A percentile compares a stretch with the other conserved stretches of the same genome.
Evolutionary conservation across 2,888 invertebrate species (phyloP).

Genomic region (Drosophila colorata): DNA sequence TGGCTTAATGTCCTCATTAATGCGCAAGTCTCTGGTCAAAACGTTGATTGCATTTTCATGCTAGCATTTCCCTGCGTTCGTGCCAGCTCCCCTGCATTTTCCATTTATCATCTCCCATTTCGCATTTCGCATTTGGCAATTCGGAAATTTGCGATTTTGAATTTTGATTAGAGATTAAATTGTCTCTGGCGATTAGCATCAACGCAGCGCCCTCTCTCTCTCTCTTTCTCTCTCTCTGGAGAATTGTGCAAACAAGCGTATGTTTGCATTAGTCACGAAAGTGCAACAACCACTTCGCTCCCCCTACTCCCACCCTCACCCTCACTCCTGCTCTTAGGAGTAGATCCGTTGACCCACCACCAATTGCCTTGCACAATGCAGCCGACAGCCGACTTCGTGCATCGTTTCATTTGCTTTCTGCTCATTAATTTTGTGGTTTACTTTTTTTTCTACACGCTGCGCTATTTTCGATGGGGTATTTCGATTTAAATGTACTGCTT

Average conservation of each 20-base stretch:
- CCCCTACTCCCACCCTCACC: slow-evolving; percentile 1
- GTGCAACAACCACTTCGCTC: slow-evolving; percentile 33
- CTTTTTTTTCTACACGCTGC: slow-evolving; percentile 36
- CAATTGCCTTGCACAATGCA: slow-evolving; percentile 15
- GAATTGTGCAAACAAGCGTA: slow-evolving; percentile 78
- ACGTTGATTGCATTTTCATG: slow-evolving; percentile 62
- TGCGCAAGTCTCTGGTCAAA: slow-evolving; percentile 40
- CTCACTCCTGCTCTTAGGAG: neutral
- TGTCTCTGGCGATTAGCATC: slow-evolving; percentile 80
- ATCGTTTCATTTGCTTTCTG: slow-evolving; percentile 71
- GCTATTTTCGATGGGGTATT: slow-evolving; percentile 30
- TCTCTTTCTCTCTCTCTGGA: slow-evolving; percentile 8
- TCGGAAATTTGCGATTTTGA: slow-evolving; percentile 77
- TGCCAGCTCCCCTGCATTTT: slow-evolving; percentile 1
- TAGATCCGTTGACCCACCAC: slow-evolving; percentile 51
- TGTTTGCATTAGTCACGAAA: slow-evolving; percentile 73
- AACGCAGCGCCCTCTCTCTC: slow-evolving; percentile 11
- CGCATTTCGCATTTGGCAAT: slow-evolving; percentile 53
- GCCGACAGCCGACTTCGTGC: slow-evolving; percentile 64
- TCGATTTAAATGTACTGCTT: neutral
- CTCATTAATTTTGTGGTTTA: slow-evolving; percentile 79
- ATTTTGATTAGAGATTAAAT: slow-evolving; percentile 82
- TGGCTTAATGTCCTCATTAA: slow-evolving; percentile 60
- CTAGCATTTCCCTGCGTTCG: neutral
- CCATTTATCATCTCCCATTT: slow-evolving; percentile 50